A percentile compares a stretch with the other conserved stretches of the same genome.
Evolutionary conservation across 2,888 invertebrate genomes (phyloP).

Genomic region (Smittia sp.): DNA sequence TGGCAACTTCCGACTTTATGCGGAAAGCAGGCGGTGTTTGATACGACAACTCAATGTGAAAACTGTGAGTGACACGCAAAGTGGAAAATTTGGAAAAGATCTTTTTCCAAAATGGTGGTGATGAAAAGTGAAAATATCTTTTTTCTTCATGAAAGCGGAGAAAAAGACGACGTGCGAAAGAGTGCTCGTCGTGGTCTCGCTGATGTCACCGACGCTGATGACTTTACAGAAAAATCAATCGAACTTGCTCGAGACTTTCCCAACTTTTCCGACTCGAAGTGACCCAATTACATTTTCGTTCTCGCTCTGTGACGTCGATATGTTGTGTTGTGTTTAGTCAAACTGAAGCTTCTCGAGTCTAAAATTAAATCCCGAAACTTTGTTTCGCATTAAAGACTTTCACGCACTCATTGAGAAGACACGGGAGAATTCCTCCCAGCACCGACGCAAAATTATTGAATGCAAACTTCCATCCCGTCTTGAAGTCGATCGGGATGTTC

Average conservation of each 20-base stretch:
- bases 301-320: slow-evolving; percentile 15
- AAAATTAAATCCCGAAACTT: background rate
- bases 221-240: no score
- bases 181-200: background rate
- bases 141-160: background rate
- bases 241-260: background rate
- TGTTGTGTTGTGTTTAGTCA: background rate
- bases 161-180: slow-evolving; percentile 28
- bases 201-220: no score
- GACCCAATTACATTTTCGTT: slow-evolving; percentile 22
- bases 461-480: no score
- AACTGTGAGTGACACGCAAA: background rate
- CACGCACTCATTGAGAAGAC: background rate
- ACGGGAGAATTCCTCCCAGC: background rate
- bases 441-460: no score
- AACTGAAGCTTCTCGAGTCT: background rate
- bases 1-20: background rate
- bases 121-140: slow-evolving; percentile 32
- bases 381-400: slow-evolving; percentile 1
- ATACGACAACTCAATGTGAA: background rate
- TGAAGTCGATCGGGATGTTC: background rate
- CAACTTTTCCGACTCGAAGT: background rate
- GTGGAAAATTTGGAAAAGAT: slow-evolving; percentile 23
- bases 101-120: slow-evolving; percentile 34
- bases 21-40: background rate